Conservation (phyloP, 2,888 invertebrate species). For the Gerosis bhagava region DNA sequence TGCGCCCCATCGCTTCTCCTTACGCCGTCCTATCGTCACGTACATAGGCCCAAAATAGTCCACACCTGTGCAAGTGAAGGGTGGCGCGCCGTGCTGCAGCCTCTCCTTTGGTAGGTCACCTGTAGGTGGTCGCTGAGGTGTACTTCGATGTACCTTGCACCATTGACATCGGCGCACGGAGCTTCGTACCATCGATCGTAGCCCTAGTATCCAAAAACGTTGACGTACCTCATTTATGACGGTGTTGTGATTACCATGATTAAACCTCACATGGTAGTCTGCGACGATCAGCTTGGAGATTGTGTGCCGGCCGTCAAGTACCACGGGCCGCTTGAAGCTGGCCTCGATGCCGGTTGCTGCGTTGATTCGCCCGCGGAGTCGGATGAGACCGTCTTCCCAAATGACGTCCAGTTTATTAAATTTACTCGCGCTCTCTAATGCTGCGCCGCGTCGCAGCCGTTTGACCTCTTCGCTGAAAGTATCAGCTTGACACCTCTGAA, state of each 20-base stretch:
- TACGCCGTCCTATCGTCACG: slow-evolving; percentile 26
- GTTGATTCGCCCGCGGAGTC: neutral
- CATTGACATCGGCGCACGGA: neutral
- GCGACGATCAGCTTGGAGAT: neutral
- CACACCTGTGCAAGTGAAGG: slow-evolving; percentile 14
- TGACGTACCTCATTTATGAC: neutral
- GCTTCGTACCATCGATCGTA: neutral
- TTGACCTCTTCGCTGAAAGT: neutral
- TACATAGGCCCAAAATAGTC: slow-evolving; percentile 32
- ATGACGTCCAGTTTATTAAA: neutral
- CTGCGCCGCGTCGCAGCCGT: neutral
- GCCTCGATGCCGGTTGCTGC: neutral
- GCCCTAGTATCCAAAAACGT: neutral
- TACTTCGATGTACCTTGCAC: neutral
- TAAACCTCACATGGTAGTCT: neutral
- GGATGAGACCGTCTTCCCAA: neutral
- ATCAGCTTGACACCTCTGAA: neutral
- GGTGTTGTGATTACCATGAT: neutral
- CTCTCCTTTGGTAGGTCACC: neutral
- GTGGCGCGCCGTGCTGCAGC: neutral
- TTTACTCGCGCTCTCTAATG: neutral
- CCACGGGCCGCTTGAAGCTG: neutral
- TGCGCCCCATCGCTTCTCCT: slow-evolving; percentile 25
- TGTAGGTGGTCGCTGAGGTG: neutral
- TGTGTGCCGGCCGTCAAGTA: neutral